These are phyloP conservation scores for Neoniphon sammara DNA, from an alignment of 2,797 vertebrate species.

Conservation along the genomic window DNA sequence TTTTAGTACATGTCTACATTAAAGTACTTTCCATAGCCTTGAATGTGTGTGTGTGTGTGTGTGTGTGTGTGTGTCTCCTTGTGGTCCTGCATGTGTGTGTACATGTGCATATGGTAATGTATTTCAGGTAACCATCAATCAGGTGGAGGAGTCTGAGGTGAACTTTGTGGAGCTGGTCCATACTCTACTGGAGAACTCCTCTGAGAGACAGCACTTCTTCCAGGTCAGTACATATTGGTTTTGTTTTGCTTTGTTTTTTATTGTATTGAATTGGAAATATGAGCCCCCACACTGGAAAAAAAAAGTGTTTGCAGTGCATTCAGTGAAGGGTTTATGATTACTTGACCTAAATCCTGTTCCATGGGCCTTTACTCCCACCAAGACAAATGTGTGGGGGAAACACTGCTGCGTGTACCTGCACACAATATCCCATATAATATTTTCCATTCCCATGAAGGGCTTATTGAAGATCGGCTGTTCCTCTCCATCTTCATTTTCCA, in stretches of 20 bases:
- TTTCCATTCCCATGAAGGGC: too few relatives aligned
- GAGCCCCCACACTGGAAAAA: too few relatives aligned
- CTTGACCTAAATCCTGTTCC: too few relatives aligned
- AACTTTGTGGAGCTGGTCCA: slow-evolving; percentile 83
- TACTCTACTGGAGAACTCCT: slow-evolving; percentile 72
- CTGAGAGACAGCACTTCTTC: slow-evolving; percentile 78
- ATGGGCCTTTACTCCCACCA: too few relatives aligned
- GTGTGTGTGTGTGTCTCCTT: slow-evolving; percentile 4
- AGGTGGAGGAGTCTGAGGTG: slow-evolving; percentile 80
- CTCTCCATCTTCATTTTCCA: neutral
- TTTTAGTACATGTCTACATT: neutral
- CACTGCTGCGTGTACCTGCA: too few relatives aligned
- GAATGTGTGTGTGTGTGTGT: neutral
- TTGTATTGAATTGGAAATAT: too few relatives aligned
- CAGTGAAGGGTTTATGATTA: too few relatives aligned
- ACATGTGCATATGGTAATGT: neutral
- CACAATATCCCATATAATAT: too few relatives aligned
- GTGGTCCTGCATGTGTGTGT: neutral
- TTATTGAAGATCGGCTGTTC: too few relatives aligned
- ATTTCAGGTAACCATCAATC: slow-evolving; percentile 74
- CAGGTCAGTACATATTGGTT: slow-evolving; percentile 61
- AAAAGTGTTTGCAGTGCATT: too few relatives aligned
- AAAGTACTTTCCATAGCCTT: neutral
- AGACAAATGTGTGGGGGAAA: too few relatives aligned
- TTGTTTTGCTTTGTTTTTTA: neutral